Base-by-base conservation (phyloP, 2,113 vertebrate genomes). In the Solenodon paradoxus region DNA sequence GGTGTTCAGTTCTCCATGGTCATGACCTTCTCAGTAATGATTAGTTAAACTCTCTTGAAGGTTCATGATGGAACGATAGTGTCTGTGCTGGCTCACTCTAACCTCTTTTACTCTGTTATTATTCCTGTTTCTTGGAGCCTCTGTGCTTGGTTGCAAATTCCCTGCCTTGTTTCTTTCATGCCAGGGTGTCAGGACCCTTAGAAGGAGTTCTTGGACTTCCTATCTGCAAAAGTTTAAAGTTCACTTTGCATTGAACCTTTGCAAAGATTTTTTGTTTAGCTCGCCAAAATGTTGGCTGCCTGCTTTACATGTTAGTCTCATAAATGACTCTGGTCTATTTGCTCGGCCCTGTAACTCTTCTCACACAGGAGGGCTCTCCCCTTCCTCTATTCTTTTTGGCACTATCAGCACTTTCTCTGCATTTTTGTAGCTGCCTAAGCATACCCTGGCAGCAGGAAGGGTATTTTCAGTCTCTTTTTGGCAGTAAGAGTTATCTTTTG, bases 381-480 rank as follows among this genome's bases (percentile, higher is more conserved):
- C 32, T 91, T 64, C 81, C 38, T 69, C 19, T 30, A 28, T 68
- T 90, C 88, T 92, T 72, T 92, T 47, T 82, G 88, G 55, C 88
- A 88, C 49, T 55, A 1, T 93, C 59, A 57, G 68, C 81, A 77
- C 63, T 94, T 88, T 85, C 72, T 82, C 59, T 95, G 79, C 66
- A 51, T 85, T 95, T n/a, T 85, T 89, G 49, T 80, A 85, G 49
- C 49, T 51, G 92, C 87, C 75, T 90, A 92, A 93, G 61, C 90
- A 92, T 93, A 68, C 71, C 77, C 77, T 96, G 92, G 90, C 90
- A 95, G 90, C 90, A 74, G 71, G 85, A 95, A 77, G 80, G 79
- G 51, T 64, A 88, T 90, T 96, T 97, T 61, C 92, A 87, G 83
- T 77, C 92, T 95, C 83, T 82, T 92, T 89, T 95, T 96, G 92